These are phyloP conservation scores for Cheilosia vernalis DNA, from an alignment of 2,888 invertebrate species.

Conservation along the genomic window DNA sequence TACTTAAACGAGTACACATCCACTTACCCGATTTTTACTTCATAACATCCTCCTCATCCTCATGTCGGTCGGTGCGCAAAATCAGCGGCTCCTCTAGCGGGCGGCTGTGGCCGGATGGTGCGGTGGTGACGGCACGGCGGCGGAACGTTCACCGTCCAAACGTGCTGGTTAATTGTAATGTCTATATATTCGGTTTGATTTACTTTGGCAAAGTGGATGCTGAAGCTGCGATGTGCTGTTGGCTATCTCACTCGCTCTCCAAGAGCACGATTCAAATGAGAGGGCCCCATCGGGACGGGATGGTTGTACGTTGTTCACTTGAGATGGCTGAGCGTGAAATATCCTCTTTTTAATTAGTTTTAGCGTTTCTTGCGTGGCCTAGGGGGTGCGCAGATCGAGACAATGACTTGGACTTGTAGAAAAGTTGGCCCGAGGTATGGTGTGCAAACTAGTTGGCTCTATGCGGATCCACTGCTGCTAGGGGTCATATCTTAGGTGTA, in stretches of 20 bases:
- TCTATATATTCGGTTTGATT: constrained; percentile 70
- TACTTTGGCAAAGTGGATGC: constrained; percentile 63
- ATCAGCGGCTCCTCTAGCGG: constrained; percentile 24
- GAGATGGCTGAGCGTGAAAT: constrained; percentile 30
- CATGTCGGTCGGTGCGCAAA: constrained; percentile 43
- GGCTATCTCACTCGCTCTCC: constrained; percentile 19
- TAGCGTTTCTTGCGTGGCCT: neutral
- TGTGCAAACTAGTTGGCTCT: neutral
- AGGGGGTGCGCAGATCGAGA: neutral
- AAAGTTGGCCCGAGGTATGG: neutral
- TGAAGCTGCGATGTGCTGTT: constrained; percentile 30
- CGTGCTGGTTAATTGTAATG: constrained; percentile 70
- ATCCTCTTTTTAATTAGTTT: constrained; percentile 52
- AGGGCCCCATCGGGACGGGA: constrained; percentile 14
- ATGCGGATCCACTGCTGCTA: no score
- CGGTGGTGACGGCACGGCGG: constrained; percentile 3
- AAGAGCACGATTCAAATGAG: constrained; percentile 59
- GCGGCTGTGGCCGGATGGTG: neutral
- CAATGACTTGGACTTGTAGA: neutral
- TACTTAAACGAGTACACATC: constrained; percentile 75
- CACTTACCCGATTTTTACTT: constrained; percentile 71
- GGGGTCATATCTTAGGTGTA: no score
- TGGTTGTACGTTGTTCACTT: neutral
- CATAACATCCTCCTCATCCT: constrained; percentile 69
- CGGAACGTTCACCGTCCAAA: constrained; percentile 22